A percentile compares a stretch with the other conserved stretches of the same genome.
These are phyloP conservation scores for Plutella xylostella DNA, from an alignment of 2,888 invertebrate species.

Conservation along the genomic window DNA sequence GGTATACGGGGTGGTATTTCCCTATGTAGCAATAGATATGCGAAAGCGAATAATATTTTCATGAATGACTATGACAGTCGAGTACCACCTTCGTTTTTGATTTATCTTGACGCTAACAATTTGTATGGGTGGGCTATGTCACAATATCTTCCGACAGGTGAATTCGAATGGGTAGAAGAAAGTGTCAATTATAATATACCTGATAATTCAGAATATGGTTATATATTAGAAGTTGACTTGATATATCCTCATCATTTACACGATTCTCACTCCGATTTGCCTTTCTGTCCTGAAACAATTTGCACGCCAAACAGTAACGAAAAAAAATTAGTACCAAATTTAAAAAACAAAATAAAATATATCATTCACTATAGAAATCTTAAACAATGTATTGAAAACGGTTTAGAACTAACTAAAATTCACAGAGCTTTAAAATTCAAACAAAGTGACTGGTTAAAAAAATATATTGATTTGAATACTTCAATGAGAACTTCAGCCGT, in stretches of 20 bases:
- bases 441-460: slow-evolving; percentile 32
- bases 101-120: slow-evolving; percentile 31
- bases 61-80: slow-evolving; percentile 20
- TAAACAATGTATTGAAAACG: slow-evolving; percentile 22
- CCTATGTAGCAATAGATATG: slow-evolving; percentile 22
- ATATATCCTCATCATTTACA: slow-evolving; percentile 23
- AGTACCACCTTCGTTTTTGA: slow-evolving; percentile 20
- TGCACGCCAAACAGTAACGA: neutral
- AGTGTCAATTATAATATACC: slow-evolving; percentile 12
- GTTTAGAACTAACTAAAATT: slow-evolving; percentile 24
- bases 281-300: neutral
- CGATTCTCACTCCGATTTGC: slow-evolving; percentile 18
- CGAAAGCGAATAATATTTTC: slow-evolving; percentile 28
- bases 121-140: slow-evolving; percentile 32
- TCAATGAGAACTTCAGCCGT: slow-evolving; percentile 23
- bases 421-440: slow-evolving; percentile 32
- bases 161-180: slow-evolving; percentile 25
- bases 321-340: slow-evolving; percentile 21
- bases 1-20: slow-evolving; percentile 20
- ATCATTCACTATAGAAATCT: slow-evolving; percentile 26
- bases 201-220: slow-evolving; percentile 15
- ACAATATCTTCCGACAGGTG: slow-evolving; percentile 23
- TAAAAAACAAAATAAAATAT: slow-evolving; percentile 22
- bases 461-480: slow-evolving; percentile 38
- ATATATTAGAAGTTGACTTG: slow-evolving; percentile 27